phyloP scores from a whole-genome alignment of 2,113 vertebrate genomes.

The Melanerpes aurifrons region DNA sequence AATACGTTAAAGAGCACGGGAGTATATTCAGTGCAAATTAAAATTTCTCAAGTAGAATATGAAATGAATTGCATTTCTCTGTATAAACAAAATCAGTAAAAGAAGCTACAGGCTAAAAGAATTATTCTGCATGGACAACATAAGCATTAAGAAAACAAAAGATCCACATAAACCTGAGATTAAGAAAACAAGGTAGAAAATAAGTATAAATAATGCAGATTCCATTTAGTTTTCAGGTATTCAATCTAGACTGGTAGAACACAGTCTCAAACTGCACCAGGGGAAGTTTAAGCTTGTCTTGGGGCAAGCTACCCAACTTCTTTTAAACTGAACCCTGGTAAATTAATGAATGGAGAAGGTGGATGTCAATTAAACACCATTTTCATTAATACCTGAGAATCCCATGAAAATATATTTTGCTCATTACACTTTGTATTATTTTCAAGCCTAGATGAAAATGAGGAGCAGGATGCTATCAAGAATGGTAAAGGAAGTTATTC shows the following conservation, averaged over 20 bases:
- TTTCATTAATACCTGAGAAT: background rate
- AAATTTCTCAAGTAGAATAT: no score
- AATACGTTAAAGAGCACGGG: no score
- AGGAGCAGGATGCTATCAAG: background rate
- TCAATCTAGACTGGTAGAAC: background rate
- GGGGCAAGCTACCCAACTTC: background rate
- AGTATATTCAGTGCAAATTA: no score
- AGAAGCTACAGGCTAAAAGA: background rate
- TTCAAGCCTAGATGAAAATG: background rate
- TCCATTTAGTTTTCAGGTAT: background rate
- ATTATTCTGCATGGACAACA: background rate
- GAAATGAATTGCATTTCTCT: no score
- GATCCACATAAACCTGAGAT: background rate
- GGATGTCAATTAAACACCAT: background rate
- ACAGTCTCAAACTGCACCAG: no score
- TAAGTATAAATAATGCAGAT: background rate
- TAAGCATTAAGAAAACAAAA: slow-evolving; percentile 7
- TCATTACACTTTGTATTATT: background rate
- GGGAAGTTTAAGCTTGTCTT: no score
- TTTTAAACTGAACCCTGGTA: background rate
- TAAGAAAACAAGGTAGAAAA: background rate
- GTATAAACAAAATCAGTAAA: background rate
- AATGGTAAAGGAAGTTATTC: background rate
- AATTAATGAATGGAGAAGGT: background rate
- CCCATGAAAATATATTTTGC: background rate